Evolutionary conservation across 2,113 vertebrate genomes (phyloP).

Genomic region (Mustela lutreola): DNA sequence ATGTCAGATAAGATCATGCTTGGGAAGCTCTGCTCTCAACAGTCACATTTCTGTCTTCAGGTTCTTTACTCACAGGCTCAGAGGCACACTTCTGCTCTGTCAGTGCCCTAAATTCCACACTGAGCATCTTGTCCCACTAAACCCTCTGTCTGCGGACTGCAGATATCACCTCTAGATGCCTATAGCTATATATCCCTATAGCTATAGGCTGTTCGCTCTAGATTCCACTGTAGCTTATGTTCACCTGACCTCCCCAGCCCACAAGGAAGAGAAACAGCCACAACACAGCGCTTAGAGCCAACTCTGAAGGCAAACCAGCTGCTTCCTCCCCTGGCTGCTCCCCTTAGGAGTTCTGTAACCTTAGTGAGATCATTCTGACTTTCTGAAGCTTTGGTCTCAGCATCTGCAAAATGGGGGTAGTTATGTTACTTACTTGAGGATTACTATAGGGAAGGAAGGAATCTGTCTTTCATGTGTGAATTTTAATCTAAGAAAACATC

Average conservation of each 20-base stretch:
- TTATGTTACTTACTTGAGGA: neutral
- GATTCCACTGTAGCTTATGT: neutral
- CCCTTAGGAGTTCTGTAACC: neutral
- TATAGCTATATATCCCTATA: too few relatives aligned
- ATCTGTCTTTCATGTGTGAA: neutral
- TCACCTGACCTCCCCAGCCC: neutral
- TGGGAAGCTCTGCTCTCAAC: neutral
- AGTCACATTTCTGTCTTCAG: neutral
- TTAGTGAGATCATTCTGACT: neutral
- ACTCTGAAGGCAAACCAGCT: neutral
- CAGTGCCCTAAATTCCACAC: neutral
- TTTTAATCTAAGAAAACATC: neutral
- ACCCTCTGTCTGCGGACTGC: neutral
- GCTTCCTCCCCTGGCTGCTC: neutral
- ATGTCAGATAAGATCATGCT: neutral
- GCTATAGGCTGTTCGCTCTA: too few relatives aligned
- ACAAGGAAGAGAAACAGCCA: neutral
- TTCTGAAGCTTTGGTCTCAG: neutral
- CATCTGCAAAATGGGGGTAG: neutral
- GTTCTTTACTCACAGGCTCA: neutral
- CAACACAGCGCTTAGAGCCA: neutral
- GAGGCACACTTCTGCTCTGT: neutral
- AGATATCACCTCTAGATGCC: neutral
- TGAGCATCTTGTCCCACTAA: neutral
- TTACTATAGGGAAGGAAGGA: neutral